Percentiles rank a stretch among this genome's conserved stretches.
phyloP scores from a whole-genome alignment of 2,888 invertebrate genomes.

The Cheiracanthium punctorium region DNA sequence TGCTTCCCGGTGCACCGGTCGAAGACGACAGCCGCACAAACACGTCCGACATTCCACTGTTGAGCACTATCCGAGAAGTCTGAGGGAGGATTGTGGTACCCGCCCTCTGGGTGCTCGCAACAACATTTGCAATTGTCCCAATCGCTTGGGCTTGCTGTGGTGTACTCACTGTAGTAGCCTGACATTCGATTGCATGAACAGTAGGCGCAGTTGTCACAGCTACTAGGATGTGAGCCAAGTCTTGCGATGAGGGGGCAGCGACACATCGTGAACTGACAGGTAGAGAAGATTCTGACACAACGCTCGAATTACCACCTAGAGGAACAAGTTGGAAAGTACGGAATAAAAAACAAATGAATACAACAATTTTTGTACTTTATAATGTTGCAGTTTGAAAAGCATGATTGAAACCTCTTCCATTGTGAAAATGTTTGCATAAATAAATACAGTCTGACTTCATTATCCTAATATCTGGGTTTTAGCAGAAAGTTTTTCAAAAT shows the following conservation, averaged over 20 bases:
- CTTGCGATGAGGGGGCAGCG: conserved; percentile 47
- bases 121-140: conserved; percentile 48
- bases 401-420: too few species aligned
- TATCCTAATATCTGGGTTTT: too few species aligned
- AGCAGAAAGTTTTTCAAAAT: too few species aligned
- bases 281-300: conserved; percentile 24
- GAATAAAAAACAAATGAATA: background rate
- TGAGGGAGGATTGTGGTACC: conserved; percentile 35
- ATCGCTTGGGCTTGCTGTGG: conserved; percentile 34
- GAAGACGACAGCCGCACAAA: conserved; percentile 43
- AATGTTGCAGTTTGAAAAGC: too few species aligned
- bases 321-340: too few species aligned
- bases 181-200: conserved; percentile 43
- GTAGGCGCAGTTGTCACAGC: conserved; percentile 38
- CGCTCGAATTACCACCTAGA: conserved; percentile 22
- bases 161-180: conserved; percentile 35
- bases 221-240: conserved; percentile 51
- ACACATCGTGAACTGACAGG: conserved; percentile 49
- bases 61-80: conserved; percentile 33
- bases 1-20: background rate
- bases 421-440: too few species aligned
- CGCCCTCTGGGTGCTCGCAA: conserved; percentile 41
- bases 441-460: too few species aligned
- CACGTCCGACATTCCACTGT: conserved; percentile 33
- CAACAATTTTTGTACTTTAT: too few species aligned